Percentiles rank a stretch among this genome's conserved stretches.
These are phyloP conservation scores for Hymenochirus boettgeri DNA, from an alignment of 2,113 vertebrate species.

Conservation along the genomic window DNA sequence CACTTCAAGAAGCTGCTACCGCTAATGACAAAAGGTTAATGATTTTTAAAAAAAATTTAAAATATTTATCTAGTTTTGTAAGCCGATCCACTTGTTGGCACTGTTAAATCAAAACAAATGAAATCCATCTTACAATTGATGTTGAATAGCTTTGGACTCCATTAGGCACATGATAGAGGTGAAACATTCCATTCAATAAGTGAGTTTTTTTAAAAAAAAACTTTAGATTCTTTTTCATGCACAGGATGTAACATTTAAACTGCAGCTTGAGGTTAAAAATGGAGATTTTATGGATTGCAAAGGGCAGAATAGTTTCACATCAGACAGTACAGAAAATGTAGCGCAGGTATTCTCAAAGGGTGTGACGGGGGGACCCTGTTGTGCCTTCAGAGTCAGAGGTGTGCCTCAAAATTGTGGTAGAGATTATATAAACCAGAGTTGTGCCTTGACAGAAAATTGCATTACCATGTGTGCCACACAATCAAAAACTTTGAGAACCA, in stretches of 20 bases:
- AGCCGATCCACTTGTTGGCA: slow-evolving; percentile 46
- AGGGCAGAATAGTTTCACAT: background rate
- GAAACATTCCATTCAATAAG: background rate
- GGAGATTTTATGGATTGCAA: slow-evolving; percentile 4
- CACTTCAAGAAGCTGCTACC: slow-evolving; percentile 51
- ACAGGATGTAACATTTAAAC: slow-evolving; percentile 2
- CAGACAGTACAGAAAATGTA: background rate
- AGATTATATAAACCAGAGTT: too few species aligned
- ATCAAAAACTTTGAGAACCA: too few species aligned
- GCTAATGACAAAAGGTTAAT: slow-evolving; percentile 67
- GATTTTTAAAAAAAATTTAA: slow-evolving; percentile 59
- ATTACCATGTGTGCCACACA: too few species aligned
- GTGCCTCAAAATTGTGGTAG: too few species aligned
- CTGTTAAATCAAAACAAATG: slow-evolving; percentile 48
- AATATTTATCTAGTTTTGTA: slow-evolving; percentile 57
- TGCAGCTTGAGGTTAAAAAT: background rate
- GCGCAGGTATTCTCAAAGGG: too few species aligned
- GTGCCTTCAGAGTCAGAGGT: too few species aligned
- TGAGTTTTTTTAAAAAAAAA: background rate
- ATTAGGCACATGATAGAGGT: background rate
- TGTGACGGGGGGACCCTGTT: too few species aligned
- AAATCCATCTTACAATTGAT: slow-evolving; percentile 10
- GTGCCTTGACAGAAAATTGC: too few species aligned
- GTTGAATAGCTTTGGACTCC: background rate
- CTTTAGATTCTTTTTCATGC: background rate